Base-by-base conservation (phyloP, 2,113 vertebrate species). In the Cettia cetti region DNA sequence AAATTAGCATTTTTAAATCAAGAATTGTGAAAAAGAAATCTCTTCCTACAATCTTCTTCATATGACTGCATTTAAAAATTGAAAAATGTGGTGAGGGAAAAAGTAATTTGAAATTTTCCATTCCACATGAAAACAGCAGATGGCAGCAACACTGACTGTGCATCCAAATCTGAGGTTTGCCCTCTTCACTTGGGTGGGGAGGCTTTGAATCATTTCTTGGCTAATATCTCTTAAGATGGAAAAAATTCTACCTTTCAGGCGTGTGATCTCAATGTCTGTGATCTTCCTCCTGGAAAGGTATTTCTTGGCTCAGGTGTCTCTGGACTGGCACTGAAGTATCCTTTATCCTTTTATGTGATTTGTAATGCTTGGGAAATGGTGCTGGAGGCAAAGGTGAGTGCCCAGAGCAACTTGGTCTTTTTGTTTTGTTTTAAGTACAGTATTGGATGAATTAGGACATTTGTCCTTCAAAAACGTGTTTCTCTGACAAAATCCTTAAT, bases 81-180 rank as follows among this genome's bases (percentile, higher is more conserved):
- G 9, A 35, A 77, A 86, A 69, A 16, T 20, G 2, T 64, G 4
- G 22, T 45, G 37, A 11, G 23, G 28, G 8, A 77, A 50, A 52
- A 45, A 49, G 13, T n/a, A 22, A 20, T 52, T 75, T 45, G 69
- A 56, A 44, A 39, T 87, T 64, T 84, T 72, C 65, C 50, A 45
- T 95, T 79, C 89, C 65, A 21, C 20, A 1, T 3, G 14, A 28
- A 50, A 95, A 95, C 95, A 94, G 94, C 74, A 95, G 96, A 89
- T 95, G 96, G 96, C 96, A 95, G 91, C 89, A 96, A 18, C 56
- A 64, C 49, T 45, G 86, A 56, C 37, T 1, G 52, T 54, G 47
- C 28, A 4, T 23, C 59, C 30, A 56, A 50, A 70, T 44, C 17
- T 31, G 22, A 35, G n/a, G 17, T 31, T 94, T 86, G 30, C 39